phyloP scores from a whole-genome alignment of 2,888 invertebrate genomes.

The Branchipolynoe longqiensis region DNA sequence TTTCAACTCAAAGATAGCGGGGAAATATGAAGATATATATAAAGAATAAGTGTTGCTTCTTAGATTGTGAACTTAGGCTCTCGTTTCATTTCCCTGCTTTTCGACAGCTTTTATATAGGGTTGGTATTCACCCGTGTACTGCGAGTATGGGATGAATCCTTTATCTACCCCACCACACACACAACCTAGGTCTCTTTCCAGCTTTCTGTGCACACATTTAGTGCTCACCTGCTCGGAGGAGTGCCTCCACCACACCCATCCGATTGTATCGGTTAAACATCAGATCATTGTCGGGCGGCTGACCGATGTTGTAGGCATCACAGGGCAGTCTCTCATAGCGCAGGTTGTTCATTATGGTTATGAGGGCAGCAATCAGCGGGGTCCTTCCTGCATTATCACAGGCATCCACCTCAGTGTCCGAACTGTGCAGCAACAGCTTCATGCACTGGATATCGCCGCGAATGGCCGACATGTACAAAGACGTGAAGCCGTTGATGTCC shows the following conservation, averaged over 20 bases:
- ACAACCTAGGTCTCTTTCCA: no score
- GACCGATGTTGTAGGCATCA: constrained; percentile 24
- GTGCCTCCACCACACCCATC: constrained; percentile 50
- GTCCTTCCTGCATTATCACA: constrained; percentile 48
- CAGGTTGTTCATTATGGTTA: constrained; percentile 57
- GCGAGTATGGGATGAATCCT: no score
- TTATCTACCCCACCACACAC: no score
- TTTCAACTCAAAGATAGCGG: no score
- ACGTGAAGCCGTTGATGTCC: constrained; percentile 51
- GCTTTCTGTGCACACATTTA: no score
- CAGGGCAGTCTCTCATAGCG: constrained; percentile 30
- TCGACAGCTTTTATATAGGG: no score
- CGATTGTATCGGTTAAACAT: constrained; percentile 26
- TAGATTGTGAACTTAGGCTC: no score
- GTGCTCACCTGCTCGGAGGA: constrained; percentile 56
- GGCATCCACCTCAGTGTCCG: constrained; percentile 29
- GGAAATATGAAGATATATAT: no score
- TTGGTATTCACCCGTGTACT: no score
- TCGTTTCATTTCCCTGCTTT: no score
- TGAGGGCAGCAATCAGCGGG: constrained; percentile 50
- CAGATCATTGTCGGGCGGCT: constrained; percentile 12
- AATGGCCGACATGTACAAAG: constrained; percentile 57
- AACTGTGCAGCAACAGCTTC: not conserved
- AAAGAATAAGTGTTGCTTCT: no score
- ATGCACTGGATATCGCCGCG: constrained; percentile 42